These are phyloP conservation scores for Ichneumon xanthorius DNA, from an alignment of 2,888 invertebrate genomes.

Conservation along the genomic window DNA sequence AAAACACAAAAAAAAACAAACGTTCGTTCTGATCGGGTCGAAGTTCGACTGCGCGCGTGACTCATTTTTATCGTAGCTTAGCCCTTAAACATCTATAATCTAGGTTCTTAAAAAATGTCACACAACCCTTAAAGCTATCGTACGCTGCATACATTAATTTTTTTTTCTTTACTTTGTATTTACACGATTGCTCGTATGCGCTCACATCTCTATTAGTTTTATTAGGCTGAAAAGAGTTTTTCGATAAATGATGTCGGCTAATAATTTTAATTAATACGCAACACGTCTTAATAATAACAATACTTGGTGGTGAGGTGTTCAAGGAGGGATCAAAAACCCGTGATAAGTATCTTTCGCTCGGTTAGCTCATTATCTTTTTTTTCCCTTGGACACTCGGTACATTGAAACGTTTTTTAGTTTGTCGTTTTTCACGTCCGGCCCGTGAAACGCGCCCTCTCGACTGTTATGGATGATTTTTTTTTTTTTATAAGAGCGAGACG, in stretches of 20 bases:
- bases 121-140: constrained; percentile 67
- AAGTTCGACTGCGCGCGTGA: constrained; percentile 49
- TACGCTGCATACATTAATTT: constrained; percentile 69
- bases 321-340: constrained; percentile 43
- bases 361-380: constrained; percentile 16
- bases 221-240: constrained; percentile 54
- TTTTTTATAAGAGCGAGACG: constrained; percentile 25
- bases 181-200: constrained; percentile 60
- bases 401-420: constrained; percentile 11
- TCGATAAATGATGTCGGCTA: constrained; percentile 51
- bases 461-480: neutral
- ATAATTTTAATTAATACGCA: constrained; percentile 64
- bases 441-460: constrained; percentile 26
- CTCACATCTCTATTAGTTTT: constrained; percentile 47
- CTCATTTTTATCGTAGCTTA: constrained; percentile 77
- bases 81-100: constrained; percentile 66
- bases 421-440: constrained; percentile 18
- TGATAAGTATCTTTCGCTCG: constrained; percentile 57
- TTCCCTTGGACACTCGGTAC: constrained; percentile 5
- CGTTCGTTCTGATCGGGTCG: constrained; percentile 36
- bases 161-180: constrained; percentile 62
- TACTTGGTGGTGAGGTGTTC: constrained; percentile 66
- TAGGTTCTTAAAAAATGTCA: constrained; percentile 76
- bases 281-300: constrained; percentile 72
- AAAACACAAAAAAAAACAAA: constrained; percentile 16